These are phyloP conservation scores for Rallus limicola DNA, from an alignment of 2,113 vertebrate genomes.

Conservation along the genomic window DNA sequence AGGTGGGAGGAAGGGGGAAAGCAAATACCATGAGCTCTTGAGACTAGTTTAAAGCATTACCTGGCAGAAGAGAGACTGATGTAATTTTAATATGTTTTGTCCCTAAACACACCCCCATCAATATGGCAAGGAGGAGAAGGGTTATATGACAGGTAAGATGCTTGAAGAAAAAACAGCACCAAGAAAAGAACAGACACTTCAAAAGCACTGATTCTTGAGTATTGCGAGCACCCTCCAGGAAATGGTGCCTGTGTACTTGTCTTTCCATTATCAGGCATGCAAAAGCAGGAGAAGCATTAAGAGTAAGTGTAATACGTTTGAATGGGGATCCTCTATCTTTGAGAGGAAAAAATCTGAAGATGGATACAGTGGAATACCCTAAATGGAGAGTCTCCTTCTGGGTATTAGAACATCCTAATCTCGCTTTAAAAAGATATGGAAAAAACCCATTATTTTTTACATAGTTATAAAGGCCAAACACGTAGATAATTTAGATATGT, in stretches of 20 bases:
- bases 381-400: not conserved
- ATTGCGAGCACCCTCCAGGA: not conserved
- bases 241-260: not conserved
- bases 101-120: not conserved
- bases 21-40: not conserved
- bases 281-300: not conserved
- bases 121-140: not conserved
- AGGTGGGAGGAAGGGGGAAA: rapidly evolving
- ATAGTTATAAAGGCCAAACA: not conserved
- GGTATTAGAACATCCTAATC: not conserved
- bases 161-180: not conserved
- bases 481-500: not conserved
- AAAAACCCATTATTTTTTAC: not conserved
- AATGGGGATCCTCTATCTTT: not conserved
- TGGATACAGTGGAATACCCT: rapidly evolving
- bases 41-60: not conserved
- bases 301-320: not conserved
- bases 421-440: not conserved
- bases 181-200: not conserved
- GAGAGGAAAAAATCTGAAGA: not conserved
- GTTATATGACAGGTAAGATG: not conserved
- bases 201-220: not conserved
- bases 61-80: not conserved
- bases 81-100: not conserved
- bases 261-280: not conserved